These are phyloP conservation scores for Pammene fasciana DNA, from an alignment of 2,888 invertebrate species.

Conservation along the genomic window DNA sequence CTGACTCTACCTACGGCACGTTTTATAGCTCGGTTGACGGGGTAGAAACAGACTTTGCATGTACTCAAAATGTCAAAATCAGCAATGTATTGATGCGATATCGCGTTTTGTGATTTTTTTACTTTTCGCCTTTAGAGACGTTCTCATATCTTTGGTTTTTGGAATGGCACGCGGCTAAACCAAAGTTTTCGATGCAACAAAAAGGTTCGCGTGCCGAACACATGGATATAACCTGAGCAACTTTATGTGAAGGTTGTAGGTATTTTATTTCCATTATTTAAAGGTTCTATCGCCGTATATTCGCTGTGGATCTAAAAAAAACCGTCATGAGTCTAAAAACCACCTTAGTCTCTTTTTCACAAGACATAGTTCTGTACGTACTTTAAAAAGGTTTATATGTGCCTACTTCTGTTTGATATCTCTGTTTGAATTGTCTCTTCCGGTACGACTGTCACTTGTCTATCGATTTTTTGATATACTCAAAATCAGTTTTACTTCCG, in stretches of 20 bases:
- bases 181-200: conserved; percentile 17
- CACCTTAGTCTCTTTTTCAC: too few relatives aligned
- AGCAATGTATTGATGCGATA: not conserved
- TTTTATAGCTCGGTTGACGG: not conserved
- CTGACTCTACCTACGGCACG: too few relatives aligned
- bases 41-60: not conserved
- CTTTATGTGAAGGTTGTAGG: conserved; percentile 1
- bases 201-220: conserved; percentile 17
- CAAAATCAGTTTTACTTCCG: too few relatives aligned
- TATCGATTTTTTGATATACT: too few relatives aligned
- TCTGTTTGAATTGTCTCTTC: too few relatives aligned
- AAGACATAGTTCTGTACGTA: too few relatives aligned
- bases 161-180: not conserved
- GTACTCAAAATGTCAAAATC: not conserved
- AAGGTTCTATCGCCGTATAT: not conserved
- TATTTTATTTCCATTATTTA: not conserved
- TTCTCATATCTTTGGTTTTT: not conserved
- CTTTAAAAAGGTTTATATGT: too few relatives aligned
- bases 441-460: too few relatives aligned
- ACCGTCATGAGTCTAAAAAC: too few relatives aligned
- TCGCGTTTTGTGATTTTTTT: not conserved
- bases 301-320: too few relatives aligned
- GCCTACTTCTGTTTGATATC: too few relatives aligned
- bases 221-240: conserved; percentile 3
- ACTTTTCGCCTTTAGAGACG: not conserved